Percentiles rank a stretch among this genome's conserved stretches.
phyloP scores from a whole-genome alignment of 2,113 vertebrate genomes.

The Sander vitreus region DNA sequence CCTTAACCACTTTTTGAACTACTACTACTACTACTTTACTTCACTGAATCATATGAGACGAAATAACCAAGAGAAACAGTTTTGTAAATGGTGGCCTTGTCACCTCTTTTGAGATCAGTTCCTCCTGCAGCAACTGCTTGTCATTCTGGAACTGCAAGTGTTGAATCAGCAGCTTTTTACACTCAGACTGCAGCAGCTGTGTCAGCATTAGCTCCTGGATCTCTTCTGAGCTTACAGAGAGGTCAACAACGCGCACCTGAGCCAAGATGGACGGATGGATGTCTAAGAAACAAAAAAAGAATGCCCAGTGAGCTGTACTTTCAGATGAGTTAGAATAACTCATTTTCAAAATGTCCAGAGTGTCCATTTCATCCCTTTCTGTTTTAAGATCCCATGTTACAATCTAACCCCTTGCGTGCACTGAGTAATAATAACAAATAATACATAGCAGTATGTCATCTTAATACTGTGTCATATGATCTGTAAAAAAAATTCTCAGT shows the following conservation, averaged over 20 bases:
- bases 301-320: constrained; percentile 3
- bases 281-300: constrained; percentile 70
- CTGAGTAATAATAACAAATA: not conserved
- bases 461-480: not conserved
- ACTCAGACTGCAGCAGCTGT: constrained; percentile 80
- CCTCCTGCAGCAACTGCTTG: constrained; percentile 70
- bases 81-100: not conserved
- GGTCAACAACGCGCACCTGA: constrained; percentile 83
- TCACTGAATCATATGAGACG: not conserved
- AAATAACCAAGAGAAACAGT: not conserved
- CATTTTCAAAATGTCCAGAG: not conserved
- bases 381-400: not conserved
- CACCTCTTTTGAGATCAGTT: constrained; percentile 78
- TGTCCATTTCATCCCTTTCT: not conserved
- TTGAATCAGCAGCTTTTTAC: constrained; percentile 73
- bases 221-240: constrained; percentile 81
- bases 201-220: constrained; percentile 85
- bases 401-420: not conserved
- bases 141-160: constrained; percentile 71
- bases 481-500: not conserved
- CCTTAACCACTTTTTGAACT: too few species aligned
- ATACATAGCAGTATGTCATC: not conserved
- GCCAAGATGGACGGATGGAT: constrained; percentile 82
- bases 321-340: not conserved
- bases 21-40: too few species aligned